Conservation (phyloP, 2,113 vertebrate genomes). For the Spizaetus ornatus region DNA sequence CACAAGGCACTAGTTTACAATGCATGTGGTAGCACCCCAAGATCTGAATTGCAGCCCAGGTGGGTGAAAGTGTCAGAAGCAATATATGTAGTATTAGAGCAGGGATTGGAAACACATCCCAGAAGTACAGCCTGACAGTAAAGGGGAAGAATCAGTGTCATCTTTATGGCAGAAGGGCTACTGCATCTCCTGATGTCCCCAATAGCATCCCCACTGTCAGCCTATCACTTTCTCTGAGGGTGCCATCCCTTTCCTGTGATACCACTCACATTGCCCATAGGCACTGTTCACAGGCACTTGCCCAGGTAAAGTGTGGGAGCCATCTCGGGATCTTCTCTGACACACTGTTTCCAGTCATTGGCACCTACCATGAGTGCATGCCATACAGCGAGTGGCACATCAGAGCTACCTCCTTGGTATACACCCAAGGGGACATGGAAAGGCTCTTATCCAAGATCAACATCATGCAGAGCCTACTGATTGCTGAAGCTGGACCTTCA, state of each 20-base stretch:
- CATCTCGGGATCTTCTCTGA: background rate
- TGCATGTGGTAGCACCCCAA: background rate
- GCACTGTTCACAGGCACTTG: background rate
- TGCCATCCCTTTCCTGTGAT: background rate
- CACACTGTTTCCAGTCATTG: background rate
- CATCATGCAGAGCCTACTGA: background rate
- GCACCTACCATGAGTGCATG: accelerated
- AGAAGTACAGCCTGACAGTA: background rate
- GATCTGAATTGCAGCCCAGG: background rate
- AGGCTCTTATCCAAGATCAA: background rate
- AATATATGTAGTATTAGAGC: background rate
- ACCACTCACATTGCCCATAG: background rate
- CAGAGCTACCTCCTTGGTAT: background rate
- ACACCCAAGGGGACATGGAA: background rate
- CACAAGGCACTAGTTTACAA: background rate
- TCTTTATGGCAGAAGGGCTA: background rate
- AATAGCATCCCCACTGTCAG: background rate
- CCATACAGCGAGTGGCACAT: background rate
- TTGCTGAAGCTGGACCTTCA: background rate
- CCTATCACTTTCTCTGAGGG: accelerated
- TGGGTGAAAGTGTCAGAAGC: background rate
- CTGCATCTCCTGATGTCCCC: accelerated
- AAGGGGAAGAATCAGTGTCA: background rate
- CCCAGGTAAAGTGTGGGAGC: background rate
- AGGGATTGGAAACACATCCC: background rate